Base-by-base conservation (phyloP, 2,113 vertebrate species). In the Gobius niger region DNA sequence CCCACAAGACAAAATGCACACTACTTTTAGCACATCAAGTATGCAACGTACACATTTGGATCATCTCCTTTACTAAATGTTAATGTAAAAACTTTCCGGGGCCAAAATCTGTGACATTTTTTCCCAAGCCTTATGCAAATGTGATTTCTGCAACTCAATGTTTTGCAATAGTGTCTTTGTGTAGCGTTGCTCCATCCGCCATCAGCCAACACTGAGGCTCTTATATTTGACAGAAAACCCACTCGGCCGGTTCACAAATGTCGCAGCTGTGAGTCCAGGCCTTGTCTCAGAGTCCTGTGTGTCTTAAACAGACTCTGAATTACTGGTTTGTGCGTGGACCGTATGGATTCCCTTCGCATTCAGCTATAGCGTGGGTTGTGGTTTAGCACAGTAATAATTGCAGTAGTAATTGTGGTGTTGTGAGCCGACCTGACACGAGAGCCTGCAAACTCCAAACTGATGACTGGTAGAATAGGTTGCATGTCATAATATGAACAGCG, bases 141-240 rank as follows among this genome's bases (percentile, higher is more conserved):
- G 65, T 68, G 67, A 47, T 74, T 73, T 63, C 47, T 61, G 7
- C 14, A 7, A 73, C 63, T 65, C 71, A 77, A 14, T 87, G 82
- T 82, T 88, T 80, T 75, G 74, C 67, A 87, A 88, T 67, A 59
- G 82, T 47, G 9, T 62, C 75, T 85, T 89, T 91, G 89, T 91
- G 15, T 85, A n/a, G 61, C 76, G 68, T 80, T 67, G 46, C 44
- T 69, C 62, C 73, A 73, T 74, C 75, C 76, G 78, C 79, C 72
- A 85, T 86, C 84, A 85, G 85, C 80, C 70, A 76, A 73, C 71
- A 64, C 70, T 84, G 73, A 83, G 82, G 77, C 84, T 86, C 49
- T 18, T 75, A 50, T 63, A 77, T 1, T 77, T 83, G 78, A 85
- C 65, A 81, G 70, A 70, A 79, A 88, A 77, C 80, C 81, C 76